Base-by-base conservation (phyloP, 2,888 invertebrate genomes). In the Hyles lineata region DNA sequence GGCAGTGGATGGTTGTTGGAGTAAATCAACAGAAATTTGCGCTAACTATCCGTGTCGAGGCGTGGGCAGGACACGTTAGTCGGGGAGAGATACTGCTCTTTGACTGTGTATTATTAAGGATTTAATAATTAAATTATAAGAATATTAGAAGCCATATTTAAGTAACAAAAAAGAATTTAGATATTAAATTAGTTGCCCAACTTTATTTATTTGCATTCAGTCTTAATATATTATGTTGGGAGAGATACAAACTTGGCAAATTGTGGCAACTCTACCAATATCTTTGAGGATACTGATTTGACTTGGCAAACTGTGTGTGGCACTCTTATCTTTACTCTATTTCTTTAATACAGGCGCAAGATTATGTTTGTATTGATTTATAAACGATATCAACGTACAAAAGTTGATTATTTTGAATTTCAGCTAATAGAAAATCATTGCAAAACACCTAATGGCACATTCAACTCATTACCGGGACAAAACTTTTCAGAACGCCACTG, bases 401-500 rank as follows among this genome's bases (percentile, higher is more conserved):
- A 52, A 52, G 19, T 17, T 5, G 17, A 52, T 11, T 17, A 17
- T 52, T 50, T 15, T 2, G 17, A 52, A 52, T 52, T 19, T 52
- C 52, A 19, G 5, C 17, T 52, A 52, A 19, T 1, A 52, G 19
- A 52, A 17, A 52, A 9, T 35, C 19, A 19, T n/a, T n/a, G 55
- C 17, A 55, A 55, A 55, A n/a, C 55, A 15, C 19, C 7, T 55
- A 55, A 7, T 43, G 15, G 7, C 55, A n/a, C 55, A 55, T 55
- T 55, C 70, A 61, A 21, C n/a, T 43, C 23, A 50, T 50, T 43
- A 23, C 43, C 23, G 23, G 50, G 50, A 17, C 67, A 67, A 72
- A 72, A 55, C 7, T 60, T 62, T 62, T 55, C 50, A 25, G 61
- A 29, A 43, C 32, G 21, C 43, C 70, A 23, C 67, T 52, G 58